Base-by-base conservation (phyloP, 2,113 vertebrate species). In the Heloderma charlesbogerti region DNA sequence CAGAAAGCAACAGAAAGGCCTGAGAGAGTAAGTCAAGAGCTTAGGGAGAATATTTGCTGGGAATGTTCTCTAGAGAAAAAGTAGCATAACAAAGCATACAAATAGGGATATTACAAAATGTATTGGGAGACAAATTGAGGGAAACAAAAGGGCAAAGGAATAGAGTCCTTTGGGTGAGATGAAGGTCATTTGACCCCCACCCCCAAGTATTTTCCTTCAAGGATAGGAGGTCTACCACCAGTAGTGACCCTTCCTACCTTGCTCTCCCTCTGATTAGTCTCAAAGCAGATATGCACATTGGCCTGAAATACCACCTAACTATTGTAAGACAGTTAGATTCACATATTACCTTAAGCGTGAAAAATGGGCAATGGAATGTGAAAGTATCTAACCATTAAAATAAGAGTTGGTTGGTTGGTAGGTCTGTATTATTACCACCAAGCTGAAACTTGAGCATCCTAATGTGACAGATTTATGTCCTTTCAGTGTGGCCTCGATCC, bases 381-480 rank as follows among this genome's bases (percentile, higher is more conserved):
- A 92, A 48, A 85, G 85, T 43, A 91, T 7, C 72, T 3, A 3
- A 45, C 45, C 51, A 31, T 72, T 69, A 16, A 7, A 22, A 57
- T 3, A 69, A 29, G 89, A 79, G n/a, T 9, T 16, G 48, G 43
- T 78, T 27, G 4, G 31, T 48, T 77, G 18, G 27, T 72, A 40
- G 75, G 75, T 87, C 91, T 89, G 7, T 91, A 74, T 74, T 83
- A 37, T 4, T 84, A 86, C 34, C 40, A 18, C 22, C 25, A 75
- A 79, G 57, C 43, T 1, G 74, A 91, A 92, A 92, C 88, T 77
- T 31, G 57, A 69, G 71, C 89, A 89, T 91, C 54, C 1, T 94
- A 92, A 94, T 86, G 51, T 94, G 94, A 94, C 91, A 93, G 91
- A 95, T 93, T 69, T 82, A 91, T 85, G 87, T 91, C 54, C 91